Percentiles rank a stretch among this genome's conserved stretches.
phyloP scores from a whole-genome alignment of 2,888 invertebrate species.

The Phaedon cochleariae region DNA sequence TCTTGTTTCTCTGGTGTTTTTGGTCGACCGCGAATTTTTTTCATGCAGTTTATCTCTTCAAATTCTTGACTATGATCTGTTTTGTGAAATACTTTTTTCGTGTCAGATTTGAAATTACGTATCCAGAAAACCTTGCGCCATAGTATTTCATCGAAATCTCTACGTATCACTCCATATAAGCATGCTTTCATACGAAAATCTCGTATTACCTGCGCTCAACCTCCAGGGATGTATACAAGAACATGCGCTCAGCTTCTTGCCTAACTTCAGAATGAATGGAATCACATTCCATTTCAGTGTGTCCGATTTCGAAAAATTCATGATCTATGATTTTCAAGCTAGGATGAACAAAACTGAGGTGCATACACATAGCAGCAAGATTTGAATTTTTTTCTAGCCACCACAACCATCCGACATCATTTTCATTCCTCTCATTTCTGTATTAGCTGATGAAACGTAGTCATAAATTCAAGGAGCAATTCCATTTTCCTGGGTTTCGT shows the following conservation, averaged over 20 bases:
- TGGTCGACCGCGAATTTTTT: conserved; percentile 3
- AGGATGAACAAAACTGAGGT: conserved; percentile 5
- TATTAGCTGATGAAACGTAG: not conserved
- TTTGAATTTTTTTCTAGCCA: conserved; percentile 43
- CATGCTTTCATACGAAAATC: too few species aligned
- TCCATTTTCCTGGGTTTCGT: conserved; percentile 46
- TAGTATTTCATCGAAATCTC: too few species aligned
- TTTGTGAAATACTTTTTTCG: too few species aligned
- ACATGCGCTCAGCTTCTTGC: conserved; percentile 38
- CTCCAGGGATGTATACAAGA: conserved; percentile 47
- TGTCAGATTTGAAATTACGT: too few species aligned
- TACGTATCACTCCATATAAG: too few species aligned
- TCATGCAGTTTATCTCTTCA: conserved; percentile 1
- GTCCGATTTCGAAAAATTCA: conserved; percentile 37
- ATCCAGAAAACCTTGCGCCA: too few species aligned
- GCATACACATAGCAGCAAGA: conserved; percentile 30
- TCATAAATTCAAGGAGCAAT: not conserved
- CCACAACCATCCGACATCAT: conserved; percentile 46
- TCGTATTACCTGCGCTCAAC: conserved; percentile 42
- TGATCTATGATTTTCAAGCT: conserved; percentile 9
- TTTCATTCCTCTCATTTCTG: conserved; percentile 22
- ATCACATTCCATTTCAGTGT: conserved; percentile 39
- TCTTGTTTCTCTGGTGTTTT: not conserved
- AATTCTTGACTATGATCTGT: not conserved
- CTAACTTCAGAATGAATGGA: conserved; percentile 48